Conservation (phyloP, 2,797 vertebrate genomes). For the Bradypus variegatus region DNA sequence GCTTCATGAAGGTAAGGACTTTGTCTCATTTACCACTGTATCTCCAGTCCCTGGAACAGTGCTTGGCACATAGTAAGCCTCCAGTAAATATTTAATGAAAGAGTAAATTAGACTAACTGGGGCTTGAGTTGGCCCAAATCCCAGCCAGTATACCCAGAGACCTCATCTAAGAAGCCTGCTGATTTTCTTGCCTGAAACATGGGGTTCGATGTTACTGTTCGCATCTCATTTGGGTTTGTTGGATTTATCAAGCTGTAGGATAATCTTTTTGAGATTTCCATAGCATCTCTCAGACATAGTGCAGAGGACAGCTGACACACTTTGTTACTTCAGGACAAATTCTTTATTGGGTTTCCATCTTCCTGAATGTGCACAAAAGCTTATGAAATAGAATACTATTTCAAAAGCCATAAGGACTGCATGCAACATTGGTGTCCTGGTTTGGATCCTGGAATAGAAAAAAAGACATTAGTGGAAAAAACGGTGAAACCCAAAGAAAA, state of each 20-base stretch:
- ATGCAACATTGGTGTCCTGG: background rate
- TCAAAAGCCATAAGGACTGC: background rate
- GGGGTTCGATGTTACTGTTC: no score
- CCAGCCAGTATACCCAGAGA: background rate
- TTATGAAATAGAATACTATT: background rate
- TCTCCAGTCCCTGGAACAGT: background rate
- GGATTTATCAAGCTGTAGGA: background rate
- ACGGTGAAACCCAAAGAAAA: background rate
- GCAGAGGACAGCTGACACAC: background rate
- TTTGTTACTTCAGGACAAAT: background rate
- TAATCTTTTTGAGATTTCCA: background rate
- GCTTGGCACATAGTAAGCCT: background rate
- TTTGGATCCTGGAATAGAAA: background rate
- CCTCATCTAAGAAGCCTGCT: background rate
- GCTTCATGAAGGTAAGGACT: background rate
- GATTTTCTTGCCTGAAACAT: background rate
- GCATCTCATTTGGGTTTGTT: background rate
- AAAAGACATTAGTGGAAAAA: background rate
- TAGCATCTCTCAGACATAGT: background rate
- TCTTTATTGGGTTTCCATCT: background rate
- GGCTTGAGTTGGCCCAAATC: no score
- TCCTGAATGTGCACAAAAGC: background rate
- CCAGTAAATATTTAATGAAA: background rate
- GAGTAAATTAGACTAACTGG: background rate
- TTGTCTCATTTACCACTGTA: background rate